A percentile compares a stretch with the other conserved stretches of the same genome.
phyloP scores from a whole-genome alignment of 1,140 invertebrate genomes.

The Palaemon carinicauda region DNA sequence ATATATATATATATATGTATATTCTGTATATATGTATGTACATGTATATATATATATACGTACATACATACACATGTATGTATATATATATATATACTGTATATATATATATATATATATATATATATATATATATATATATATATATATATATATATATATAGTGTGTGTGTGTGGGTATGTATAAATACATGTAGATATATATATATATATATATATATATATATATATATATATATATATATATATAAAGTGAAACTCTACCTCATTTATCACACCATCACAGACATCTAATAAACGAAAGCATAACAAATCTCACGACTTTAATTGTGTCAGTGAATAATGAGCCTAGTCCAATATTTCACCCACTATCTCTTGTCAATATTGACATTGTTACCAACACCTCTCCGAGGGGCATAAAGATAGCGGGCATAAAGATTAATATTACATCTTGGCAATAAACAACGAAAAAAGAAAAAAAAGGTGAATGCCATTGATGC shows the following conservation, averaged over 20 bases:
- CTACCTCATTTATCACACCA: neutral
- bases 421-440: neutral
- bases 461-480: neutral
- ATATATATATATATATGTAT: neutral
- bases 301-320: neutral
- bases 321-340: slow-evolving; percentile 42
- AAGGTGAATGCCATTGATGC: neutral
- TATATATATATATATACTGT: too few relatives aligned
- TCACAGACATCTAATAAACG: neutral
- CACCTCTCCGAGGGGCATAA: neutral
- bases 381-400: slow-evolving; percentile 28
- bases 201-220: too few relatives aligned
- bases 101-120: slow-evolving; percentile 28
- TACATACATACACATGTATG: too few relatives aligned
- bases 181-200: too few relatives aligned
- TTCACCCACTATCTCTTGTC: slow-evolving; percentile 26
- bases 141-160: neutral
- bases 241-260: neutral
- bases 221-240: neutral
- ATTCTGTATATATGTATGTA: neutral
- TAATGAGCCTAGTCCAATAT: slow-evolving; percentile 21
- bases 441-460: neutral
- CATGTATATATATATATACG: too few relatives aligned
- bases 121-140: slow-evolving; percentile 20
- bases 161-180: too few relatives aligned